Evolutionary conservation across 1,140 invertebrate genomes (phyloP), one percentile per base, ranked within the genome.

Genomic region (Leguminivora glycinivorella): DNA sequence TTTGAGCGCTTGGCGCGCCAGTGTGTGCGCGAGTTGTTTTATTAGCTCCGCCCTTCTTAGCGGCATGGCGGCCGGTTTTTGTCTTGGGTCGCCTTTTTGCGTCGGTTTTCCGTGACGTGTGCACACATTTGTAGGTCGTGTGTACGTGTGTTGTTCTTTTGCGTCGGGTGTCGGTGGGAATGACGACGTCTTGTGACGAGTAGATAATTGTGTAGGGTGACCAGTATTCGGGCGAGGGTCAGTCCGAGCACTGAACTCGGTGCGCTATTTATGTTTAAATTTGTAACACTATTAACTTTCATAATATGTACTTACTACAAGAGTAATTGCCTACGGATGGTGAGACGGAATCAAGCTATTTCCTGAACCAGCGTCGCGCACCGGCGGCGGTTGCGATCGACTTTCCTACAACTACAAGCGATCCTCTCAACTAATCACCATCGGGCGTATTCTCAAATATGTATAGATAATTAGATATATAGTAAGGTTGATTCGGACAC

Each of bases 41-140:
- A 87, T 88, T 88, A 88, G 87, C 85, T 76, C 88, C 88, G 87
- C 88, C 88, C 82, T 81, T 76, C 81, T 72, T 68, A 79, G 79
- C 69, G 85, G 80, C 83, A 90, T 90, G 88, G 87, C 88, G 84
- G 85, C 77, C 82, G 70, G 72, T 77, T 79, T 80, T 82, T 82
- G 80, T 84, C 79, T 84, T 72, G 74, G 78, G 72, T 63, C 56
- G 83, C 83, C 84, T 87, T 89, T 90, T 88, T 82, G 72, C 78
- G 80, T 79, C 70, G 47, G 73, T 78, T 83, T 83, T 82, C 56
- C 58, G 58, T 63, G 34, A 40, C 38, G 38, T 40, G 34, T 67
- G 17, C 34, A 43, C 66, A 34, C 34, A 22, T 17, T 22, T 67
- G 38, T 25, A 43, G 31, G 19, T 43, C 29, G n/a, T 67, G 66